Evolutionary conservation across 2,888 invertebrate genomes (phyloP).

Genomic region (Girardia tigrina): DNA sequence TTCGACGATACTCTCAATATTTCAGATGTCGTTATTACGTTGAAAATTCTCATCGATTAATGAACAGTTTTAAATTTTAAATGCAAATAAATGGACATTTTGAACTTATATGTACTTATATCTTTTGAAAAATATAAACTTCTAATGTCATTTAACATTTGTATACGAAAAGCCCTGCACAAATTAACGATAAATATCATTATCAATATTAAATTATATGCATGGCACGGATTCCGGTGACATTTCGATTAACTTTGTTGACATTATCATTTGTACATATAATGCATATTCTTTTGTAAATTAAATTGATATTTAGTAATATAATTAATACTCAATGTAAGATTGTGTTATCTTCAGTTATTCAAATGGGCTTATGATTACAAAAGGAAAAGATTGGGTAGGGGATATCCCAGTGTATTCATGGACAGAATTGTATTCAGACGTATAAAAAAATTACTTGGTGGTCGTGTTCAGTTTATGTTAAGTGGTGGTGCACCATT

Average conservation of each 20-base stretch:
- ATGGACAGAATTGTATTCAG: conserved; percentile 56
- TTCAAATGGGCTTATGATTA: conserved; percentile 87
- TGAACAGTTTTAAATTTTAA: no score
- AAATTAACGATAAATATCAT: no score
- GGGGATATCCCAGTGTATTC: conserved; percentile 52
- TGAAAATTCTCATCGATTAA: no score
- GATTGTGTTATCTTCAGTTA: conserved; percentile 48
- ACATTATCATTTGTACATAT: neutral
- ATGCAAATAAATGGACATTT: no score
- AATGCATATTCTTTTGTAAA: neutral
- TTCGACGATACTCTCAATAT: no score
- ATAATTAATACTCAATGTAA: neutral
- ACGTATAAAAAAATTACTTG: conserved; percentile 59
- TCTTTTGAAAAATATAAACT: no score
- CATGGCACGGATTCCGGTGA: no score
- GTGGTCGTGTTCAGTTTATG: conserved; percentile 73
- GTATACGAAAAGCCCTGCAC: no score
- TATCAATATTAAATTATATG: no score
- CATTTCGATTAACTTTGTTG: neutral
- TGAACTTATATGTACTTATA: no score
- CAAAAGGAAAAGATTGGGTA: conserved; percentile 69
- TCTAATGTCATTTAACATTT: no score
- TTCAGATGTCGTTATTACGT: no score
- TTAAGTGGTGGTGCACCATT: conserved; percentile 87
- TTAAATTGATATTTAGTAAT: neutral